Evolutionary conservation across 2,113 vertebrate species (phyloP).

Genomic region (Leptobrachium ailaonicum): DNA sequence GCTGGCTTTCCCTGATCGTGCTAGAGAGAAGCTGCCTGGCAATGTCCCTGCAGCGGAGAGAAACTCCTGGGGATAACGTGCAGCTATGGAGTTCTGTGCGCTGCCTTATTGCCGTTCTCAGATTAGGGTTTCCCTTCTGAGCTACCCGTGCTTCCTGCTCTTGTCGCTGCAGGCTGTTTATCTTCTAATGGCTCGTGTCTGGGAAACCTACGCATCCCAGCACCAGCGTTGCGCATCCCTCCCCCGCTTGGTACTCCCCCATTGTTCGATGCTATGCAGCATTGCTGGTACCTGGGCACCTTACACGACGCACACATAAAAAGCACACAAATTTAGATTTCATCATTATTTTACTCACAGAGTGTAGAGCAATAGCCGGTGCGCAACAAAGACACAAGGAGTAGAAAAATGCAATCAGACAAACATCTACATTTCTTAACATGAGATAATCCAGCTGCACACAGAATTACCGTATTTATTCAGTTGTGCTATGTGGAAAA

Average conservation of each 20-base stretch:
- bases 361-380: slow-evolving; percentile 16
- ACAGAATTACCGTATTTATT: slow-evolving; percentile 1
- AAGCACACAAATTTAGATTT: neutral
- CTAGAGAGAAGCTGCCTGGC: slow-evolving; percentile 13
- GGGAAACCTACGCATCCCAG: slow-evolving; percentile 34
- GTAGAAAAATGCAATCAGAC: neutral
- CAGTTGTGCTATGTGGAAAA: neutral
- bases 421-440: slow-evolving; percentile 1
- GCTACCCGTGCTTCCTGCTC: slow-evolving; percentile 25
- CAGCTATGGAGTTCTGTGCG: neutral
- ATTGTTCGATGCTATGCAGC: slow-evolving; percentile 29
- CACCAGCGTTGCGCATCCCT: neutral
- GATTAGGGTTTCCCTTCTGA: slow-evolving; percentile 27
- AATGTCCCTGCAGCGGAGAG: slow-evolving; percentile 28
- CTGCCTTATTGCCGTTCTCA: slow-evolving; percentile 20
- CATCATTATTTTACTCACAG: slow-evolving; percentile 11
- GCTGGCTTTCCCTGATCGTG: slow-evolving; percentile 10
- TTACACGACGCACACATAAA: neutral
- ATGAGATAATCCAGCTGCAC: neutral
- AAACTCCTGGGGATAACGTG: slow-evolving; percentile 14
- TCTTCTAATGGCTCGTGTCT: slow-evolving; percentile 45
- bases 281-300: slow-evolving; percentile 26
- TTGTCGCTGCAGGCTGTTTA: slow-evolving; percentile 45
- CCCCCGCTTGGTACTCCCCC: slow-evolving; percentile 38
- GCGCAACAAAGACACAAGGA: slow-evolving; percentile 12